A percentile compares a stretch with the other conserved stretches of the same genome.
Evolutionary conservation across 2,888 invertebrate genomes (phyloP).

Genomic region (Pelosia muscerda): DNA sequence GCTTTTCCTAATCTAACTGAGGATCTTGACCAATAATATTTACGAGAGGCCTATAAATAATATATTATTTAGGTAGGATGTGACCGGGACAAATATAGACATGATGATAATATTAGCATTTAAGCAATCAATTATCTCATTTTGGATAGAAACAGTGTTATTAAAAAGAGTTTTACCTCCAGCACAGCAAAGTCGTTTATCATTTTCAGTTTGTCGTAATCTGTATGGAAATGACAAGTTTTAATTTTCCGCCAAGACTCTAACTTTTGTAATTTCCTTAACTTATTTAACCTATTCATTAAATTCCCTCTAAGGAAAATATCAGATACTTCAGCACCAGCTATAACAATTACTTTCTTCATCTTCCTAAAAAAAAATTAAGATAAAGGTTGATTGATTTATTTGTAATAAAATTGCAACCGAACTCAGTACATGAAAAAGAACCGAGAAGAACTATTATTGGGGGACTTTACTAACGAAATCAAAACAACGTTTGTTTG

Average conservation of each 20-base stretch:
- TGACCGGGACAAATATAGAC: no score
- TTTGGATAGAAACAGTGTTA: neutral
- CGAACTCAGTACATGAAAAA: no score
- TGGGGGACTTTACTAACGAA: no score
- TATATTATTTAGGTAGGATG: no score
- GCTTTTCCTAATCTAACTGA: no score
- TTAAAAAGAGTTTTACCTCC: neutral
- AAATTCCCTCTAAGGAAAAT: neutral
- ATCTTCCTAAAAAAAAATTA: neutral
- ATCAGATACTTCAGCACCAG: neutral
- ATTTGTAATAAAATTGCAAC: no score
- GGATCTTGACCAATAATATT: no score
- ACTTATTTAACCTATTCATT: neutral
- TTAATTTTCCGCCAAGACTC: slow-evolving; percentile 10
- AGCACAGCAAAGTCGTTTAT: slow-evolving; percentile 8
- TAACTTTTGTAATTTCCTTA: neutral
- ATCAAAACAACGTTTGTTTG: no score
- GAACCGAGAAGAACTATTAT: no score
- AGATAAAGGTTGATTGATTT: no score
- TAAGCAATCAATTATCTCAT: neutral
- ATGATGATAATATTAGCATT: no score
- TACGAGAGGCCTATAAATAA: no score
- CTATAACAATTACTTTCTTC: neutral
- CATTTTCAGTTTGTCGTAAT: neutral
- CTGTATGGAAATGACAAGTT: slow-evolving; percentile 3